Conservation (phyloP, 2,888 invertebrate species). For the Euzophera pinguis region DNA sequence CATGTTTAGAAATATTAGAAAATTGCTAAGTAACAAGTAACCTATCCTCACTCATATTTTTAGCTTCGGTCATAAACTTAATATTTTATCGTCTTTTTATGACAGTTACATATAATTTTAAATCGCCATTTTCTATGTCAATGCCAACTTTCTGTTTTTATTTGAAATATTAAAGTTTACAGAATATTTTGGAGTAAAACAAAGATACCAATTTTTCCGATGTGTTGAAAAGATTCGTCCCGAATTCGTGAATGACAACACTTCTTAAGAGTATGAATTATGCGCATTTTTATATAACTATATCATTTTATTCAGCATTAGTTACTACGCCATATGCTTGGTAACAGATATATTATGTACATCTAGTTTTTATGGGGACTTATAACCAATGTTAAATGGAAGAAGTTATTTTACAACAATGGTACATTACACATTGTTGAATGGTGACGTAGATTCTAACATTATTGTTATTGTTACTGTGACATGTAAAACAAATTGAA, state of each 20-base stretch:
- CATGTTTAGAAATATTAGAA: too few species aligned
- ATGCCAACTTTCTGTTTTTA: neutral
- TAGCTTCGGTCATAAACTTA: neutral
- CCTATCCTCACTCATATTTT: neutral
- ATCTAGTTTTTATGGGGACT: neutral
- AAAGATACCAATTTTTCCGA: neutral
- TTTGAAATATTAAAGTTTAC: neutral
- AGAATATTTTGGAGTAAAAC: neutral
- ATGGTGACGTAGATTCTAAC: neutral
- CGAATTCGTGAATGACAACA: neutral
- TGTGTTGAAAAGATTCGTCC: neutral
- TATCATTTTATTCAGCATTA: neutral
- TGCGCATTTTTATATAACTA: neutral
- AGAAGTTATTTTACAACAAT: neutral
- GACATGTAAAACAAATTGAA: neutral
- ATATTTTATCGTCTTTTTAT: constrained; percentile 5
- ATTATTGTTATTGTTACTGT: neutral
- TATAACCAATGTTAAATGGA: neutral
- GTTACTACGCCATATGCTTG: neutral
- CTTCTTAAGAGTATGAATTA: neutral
- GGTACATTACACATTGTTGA: neutral
- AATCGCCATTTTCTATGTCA: constrained; percentile 7
- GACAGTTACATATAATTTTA: constrained; percentile 4
- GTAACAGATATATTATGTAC: neutral
- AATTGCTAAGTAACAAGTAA: too few species aligned